Base-by-base conservation (phyloP, 1,140 invertebrate genomes). In the Drosophila ambigua region DNA sequence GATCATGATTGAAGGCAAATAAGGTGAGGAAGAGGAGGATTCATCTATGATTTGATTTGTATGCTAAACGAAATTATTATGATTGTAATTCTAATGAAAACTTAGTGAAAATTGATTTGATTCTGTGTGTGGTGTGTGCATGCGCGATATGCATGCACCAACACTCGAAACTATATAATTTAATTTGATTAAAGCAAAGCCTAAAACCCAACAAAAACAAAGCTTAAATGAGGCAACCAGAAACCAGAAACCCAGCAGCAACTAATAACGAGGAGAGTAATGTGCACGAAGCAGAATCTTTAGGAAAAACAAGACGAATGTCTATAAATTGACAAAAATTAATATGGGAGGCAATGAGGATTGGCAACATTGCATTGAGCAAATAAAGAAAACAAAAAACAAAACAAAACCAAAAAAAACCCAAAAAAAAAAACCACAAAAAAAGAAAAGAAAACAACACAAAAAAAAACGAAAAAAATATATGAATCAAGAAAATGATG, bases 101-200 rank as follows among this genome's bases (percentile, higher is more conserved):
- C 79, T 87, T 87, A 87, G 82, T 85, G 51, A 87, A 87, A 87
- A 88, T 87, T 88, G 65, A 74, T 69, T 81, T 71, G 75, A 60
- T 74, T 81, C 23, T 46, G 49, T 49, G 35, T 4, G 31, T 35
- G 9, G 31, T 2, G 9, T 9, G 31, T 35, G 9, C 31, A 11
- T 35, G 9, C 31, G 31, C 31, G 31, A 35, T 35, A 35, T 35
- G 31, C 8, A 64, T 44, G 49, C 45, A 60, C 26, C 4, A 43
- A 46, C 51, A 71, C 52, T 39, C 35, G 4, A 13, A 72, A 74
- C 69, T 83, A 52, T 28, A 72, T 79, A 66, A 78, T 71, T 63
- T 79, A 58, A 60, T 74, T 69, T 46, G 45, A 73, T 62, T 50
- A 74, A 71, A 71, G 35, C 44, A 44, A 59, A 45, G 13, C 41